Percentiles rank a stretch among this genome's conserved stretches.
These are phyloP conservation scores for Guaruba guarouba DNA, from an alignment of 2,113 vertebrate species.

Conservation along the genomic window DNA sequence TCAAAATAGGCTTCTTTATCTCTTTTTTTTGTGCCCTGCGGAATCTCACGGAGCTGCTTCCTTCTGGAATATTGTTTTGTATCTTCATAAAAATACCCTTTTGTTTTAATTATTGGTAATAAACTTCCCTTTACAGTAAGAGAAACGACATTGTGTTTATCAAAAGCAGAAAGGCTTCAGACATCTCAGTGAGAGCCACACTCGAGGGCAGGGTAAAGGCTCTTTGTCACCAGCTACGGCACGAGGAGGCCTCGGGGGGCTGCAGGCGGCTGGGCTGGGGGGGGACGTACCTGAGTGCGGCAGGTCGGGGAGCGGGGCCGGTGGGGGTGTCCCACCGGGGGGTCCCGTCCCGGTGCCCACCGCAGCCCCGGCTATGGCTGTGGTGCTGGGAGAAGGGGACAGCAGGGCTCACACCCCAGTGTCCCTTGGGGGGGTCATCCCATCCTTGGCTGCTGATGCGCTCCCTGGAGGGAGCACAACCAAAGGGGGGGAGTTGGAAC, in stretches of 20 bases:
- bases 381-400: background rate
- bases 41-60: conserved; percentile 64
- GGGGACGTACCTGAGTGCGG: conserved; percentile 29
- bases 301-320: background rate
- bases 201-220: conserved; percentile 49
- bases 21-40: conserved; percentile 28
- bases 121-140: conserved; percentile 80
- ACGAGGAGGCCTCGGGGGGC: conserved; percentile 21
- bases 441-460: background rate
- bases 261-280: background rate
- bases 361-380: conserved; percentile 51
- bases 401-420: background rate
- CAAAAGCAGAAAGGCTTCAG: conserved; percentile 81
- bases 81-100: conserved; percentile 80
- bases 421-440: background rate
- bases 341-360: background rate
- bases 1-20: conserved; percentile 74
- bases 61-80: conserved; percentile 43
- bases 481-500: background rate
- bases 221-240: conserved; percentile 36
- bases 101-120: conserved; percentile 70
- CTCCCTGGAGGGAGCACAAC: background rate
- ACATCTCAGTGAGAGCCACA: conserved; percentile 47
- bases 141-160: conserved; percentile 76
- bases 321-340: background rate